Percentiles rank a stretch among this genome's conserved stretches.
These are phyloP conservation scores for Anadara kagoshimensis DNA, from an alignment of 1,140 invertebrate genomes.

Conservation along the genomic window DNA sequence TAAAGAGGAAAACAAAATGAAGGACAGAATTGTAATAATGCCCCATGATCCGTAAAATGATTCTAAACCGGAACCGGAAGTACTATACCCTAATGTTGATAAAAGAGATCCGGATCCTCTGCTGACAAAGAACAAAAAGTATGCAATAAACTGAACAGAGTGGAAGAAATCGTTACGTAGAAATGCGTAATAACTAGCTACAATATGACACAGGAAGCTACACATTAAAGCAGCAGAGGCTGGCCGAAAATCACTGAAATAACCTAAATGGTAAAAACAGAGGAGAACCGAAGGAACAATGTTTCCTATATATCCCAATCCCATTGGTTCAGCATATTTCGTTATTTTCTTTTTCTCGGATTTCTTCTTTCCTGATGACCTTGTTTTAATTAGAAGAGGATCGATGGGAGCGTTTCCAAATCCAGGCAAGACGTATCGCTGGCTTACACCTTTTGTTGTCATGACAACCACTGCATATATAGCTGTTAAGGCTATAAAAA, in stretches of 20 bases:
- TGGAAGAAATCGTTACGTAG: conserved; percentile 59
- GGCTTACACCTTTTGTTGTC: conserved; percentile 62
- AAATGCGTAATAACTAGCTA: conserved; percentile 59
- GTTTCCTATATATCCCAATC: conserved; percentile 61
- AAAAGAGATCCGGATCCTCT: conserved; percentile 41
- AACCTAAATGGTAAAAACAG: conserved; percentile 57
- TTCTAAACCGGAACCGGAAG: conserved; percentile 11
- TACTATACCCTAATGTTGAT: conserved; percentile 30
- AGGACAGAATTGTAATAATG: conserved; percentile 38
- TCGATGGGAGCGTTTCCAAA: conserved; percentile 63
- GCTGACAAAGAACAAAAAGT: conserved; percentile 56
- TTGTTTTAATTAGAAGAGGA: conserved; percentile 51
- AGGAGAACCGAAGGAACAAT: conserved; percentile 53
- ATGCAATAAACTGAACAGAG: conserved; percentile 49
- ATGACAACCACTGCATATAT: conserved; percentile 63
- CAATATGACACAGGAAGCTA: conserved; percentile 48
- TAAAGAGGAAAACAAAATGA: conserved; percentile 46
- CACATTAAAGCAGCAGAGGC: conserved; percentile 54
- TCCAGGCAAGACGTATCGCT: conserved; percentile 60
- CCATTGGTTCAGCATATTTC: conserved; percentile 63
- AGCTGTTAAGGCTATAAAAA: conserved; percentile 57
- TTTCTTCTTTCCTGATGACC: conserved; percentile 35
- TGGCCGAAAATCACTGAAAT: conserved; percentile 51
- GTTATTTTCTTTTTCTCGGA: conserved; percentile 62
- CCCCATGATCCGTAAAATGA: conserved; percentile 61